Evolutionary conservation across 2,797 vertebrate species (phyloP).

Genomic region (Anas acuta): DNA sequence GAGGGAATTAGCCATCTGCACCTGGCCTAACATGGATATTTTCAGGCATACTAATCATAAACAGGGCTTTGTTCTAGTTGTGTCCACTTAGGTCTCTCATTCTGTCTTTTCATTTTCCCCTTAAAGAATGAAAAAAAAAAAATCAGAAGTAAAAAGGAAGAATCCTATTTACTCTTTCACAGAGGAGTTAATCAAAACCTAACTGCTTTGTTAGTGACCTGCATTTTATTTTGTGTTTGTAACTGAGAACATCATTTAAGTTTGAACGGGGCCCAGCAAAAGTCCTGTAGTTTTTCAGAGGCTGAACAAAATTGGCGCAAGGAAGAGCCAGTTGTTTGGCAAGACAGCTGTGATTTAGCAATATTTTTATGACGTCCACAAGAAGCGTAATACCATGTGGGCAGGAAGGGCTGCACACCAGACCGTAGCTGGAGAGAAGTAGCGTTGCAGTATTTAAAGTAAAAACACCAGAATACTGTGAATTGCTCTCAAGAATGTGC

Average conservation of each 20-base stretch:
- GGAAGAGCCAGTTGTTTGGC: conserved; percentile 48
- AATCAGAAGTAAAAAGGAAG: neutral
- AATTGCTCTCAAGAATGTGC: neutral
- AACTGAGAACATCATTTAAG: neutral
- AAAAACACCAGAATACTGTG: neutral
- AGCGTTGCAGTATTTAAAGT: neutral
- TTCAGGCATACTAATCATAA: conserved; percentile 76
- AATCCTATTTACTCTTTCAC: conserved; percentile 27
- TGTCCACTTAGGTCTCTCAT: conserved; percentile 52
- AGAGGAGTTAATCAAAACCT: conserved; percentile 20
- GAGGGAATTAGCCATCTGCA: conserved; percentile 82
- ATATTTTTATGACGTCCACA: conserved; percentile 18
- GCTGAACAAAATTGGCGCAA: conserved; percentile 23
- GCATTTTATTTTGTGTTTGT: neutral
- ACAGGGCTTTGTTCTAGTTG: conserved; percentile 62
- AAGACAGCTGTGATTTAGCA: conserved; percentile 59
- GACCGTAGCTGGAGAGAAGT: neutral
- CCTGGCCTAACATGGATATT: conserved; percentile 85
- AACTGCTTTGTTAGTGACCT: neutral
- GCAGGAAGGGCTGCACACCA: neutral
- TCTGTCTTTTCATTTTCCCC: neutral
- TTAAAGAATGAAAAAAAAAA: neutral
- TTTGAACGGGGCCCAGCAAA: neutral
- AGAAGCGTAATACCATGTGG: neutral
- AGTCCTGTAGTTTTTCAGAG: neutral